Evolutionary conservation across 2,797 vertebrate genomes (phyloP).

Genomic region (Labroides dimidiatus): DNA sequence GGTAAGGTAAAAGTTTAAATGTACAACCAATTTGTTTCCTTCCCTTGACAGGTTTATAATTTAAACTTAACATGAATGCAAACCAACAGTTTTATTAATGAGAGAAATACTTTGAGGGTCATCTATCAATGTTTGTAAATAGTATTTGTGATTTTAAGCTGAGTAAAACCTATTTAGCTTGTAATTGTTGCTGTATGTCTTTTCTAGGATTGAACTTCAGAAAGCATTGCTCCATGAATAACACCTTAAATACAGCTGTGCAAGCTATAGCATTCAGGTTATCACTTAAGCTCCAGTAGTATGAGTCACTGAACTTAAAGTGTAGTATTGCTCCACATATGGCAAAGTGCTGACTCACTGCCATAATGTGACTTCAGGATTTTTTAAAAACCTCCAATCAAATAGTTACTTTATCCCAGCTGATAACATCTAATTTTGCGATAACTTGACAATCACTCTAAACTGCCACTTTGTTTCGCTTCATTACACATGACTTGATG

Average conservation of each 20-base stretch:
- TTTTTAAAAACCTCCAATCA: constrained; percentile 18
- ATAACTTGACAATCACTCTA: constrained; percentile 27
- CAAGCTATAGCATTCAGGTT: background rate
- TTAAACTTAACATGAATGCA: no score
- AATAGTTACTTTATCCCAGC: constrained; percentile 17
- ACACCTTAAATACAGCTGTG: constrained; percentile 5
- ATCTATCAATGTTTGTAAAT: background rate
- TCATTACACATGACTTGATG: constrained; percentile 34
- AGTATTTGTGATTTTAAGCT: constrained; percentile 2
- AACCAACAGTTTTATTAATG: no score
- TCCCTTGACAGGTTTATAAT: no score
- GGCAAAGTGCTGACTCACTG: constrained; percentile 47
- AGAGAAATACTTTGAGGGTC: no score
- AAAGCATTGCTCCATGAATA: background rate
- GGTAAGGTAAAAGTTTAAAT: background rate
- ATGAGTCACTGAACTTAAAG: constrained; percentile 47
- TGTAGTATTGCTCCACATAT: constrained; percentile 28
- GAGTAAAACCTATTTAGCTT: background rate
- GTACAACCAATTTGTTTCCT: background rate
- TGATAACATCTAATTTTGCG: constrained; percentile 29
- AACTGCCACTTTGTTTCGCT: constrained; percentile 13
- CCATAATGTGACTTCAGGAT: constrained; percentile 28
- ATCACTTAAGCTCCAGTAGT: constrained; percentile 22
- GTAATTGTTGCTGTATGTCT: constrained; percentile 1
- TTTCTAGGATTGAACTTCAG: constrained; percentile 1